Conservation (phyloP, 2,888 invertebrate species). For the Cremastobaeus sp. region DNA sequence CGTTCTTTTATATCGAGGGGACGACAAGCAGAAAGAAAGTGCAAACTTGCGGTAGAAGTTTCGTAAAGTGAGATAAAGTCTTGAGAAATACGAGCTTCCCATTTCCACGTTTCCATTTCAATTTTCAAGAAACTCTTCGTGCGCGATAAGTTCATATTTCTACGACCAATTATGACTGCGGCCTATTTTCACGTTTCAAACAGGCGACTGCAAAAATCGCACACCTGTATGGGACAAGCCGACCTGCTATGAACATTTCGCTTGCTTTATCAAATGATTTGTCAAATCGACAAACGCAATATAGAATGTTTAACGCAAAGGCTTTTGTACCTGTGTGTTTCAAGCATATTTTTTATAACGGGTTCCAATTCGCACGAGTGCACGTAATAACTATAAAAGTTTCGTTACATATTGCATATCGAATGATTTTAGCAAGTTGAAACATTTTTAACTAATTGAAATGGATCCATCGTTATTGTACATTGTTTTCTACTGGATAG, state of each 20-base stretch:
- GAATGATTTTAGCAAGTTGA: too few relatives aligned
- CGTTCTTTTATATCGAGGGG: slow-evolving; percentile 38
- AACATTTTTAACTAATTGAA: too few relatives aligned
- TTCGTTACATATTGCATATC: too few relatives aligned
- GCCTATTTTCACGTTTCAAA: slow-evolving; percentile 39
- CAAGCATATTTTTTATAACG: too few relatives aligned
- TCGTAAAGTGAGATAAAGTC: slow-evolving; percentile 56
- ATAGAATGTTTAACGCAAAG: too few relatives aligned
- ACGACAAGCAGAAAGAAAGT: slow-evolving; percentile 53
- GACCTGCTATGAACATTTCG: slow-evolving; percentile 25
- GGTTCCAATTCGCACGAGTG: too few relatives aligned
- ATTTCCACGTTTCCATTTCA: slow-evolving; percentile 55
- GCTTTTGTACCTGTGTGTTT: too few relatives aligned
- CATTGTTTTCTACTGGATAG: too few relatives aligned
- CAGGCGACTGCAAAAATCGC: slow-evolving; percentile 10
- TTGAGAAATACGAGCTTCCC: slow-evolving; percentile 47
- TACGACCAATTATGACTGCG: slow-evolving; percentile 42
- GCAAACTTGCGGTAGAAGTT: slow-evolving; percentile 56
- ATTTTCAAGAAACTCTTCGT: slow-evolving; percentile 49
- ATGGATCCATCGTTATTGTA: too few relatives aligned
- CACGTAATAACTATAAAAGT: too few relatives aligned
- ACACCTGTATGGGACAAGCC: slow-evolving; percentile 20
- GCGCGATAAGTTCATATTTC: slow-evolving; percentile 55
- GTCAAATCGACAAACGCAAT: too few relatives aligned
- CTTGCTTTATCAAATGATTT: slow-evolving; percentile 30